Evolutionary conservation across 2,113 vertebrate genomes (phyloP).

Genomic region (Mixornis gularis): DNA sequence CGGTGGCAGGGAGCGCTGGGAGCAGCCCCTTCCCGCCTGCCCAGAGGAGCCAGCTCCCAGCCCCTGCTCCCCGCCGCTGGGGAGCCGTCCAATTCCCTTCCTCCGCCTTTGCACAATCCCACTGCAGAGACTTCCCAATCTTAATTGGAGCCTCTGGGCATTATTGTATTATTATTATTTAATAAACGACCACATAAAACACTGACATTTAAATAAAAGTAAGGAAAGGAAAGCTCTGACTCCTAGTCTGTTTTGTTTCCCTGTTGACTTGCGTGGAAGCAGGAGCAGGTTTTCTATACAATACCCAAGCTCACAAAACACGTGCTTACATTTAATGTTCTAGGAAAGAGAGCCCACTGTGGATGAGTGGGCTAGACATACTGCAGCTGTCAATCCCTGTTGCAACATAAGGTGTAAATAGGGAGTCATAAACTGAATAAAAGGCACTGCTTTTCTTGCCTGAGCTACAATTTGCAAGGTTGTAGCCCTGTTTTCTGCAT

Average conservation of each 20-base stretch:
- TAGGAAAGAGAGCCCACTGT: background rate
- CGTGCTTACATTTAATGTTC: background rate
- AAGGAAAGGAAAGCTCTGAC: constrained; percentile 36
- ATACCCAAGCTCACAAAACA: background rate
- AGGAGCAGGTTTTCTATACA: background rate
- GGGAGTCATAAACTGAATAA: background rate
- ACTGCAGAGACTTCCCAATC: constrained; percentile 21
- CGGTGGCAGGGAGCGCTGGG: background rate
- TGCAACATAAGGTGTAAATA: background rate
- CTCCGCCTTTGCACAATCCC: background rate
- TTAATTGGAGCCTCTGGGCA: constrained; percentile 48
- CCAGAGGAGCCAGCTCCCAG: background rate
- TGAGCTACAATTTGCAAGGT: background rate
- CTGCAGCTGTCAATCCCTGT: background rate
- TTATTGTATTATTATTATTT: constrained; percentile 47
- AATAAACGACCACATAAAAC: constrained; percentile 53
- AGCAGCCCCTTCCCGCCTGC: background rate
- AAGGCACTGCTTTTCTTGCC: background rate
- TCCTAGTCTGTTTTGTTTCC: background rate
- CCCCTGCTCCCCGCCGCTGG: background rate
- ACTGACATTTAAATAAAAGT: constrained; percentile 35
- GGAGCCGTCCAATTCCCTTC: background rate
- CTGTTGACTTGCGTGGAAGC: background rate
- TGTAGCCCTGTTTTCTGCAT: background rate
- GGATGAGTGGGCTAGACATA: background rate